Conservation (phyloP, 1,140 invertebrate species). For the Colletes gigas region DNA sequence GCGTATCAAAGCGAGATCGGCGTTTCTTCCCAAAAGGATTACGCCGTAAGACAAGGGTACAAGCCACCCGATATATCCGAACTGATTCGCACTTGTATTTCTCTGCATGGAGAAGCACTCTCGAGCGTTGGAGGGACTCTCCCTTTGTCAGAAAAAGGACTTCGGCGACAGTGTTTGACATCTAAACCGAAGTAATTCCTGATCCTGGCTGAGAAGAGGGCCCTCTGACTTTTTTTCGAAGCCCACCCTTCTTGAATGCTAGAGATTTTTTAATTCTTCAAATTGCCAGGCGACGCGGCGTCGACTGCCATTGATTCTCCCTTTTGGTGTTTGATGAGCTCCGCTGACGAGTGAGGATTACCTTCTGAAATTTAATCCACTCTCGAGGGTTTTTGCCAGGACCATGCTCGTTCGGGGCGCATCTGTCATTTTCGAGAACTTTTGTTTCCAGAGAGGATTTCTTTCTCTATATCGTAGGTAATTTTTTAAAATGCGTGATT, state of each 20-base stretch:
- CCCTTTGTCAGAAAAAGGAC: not conserved
- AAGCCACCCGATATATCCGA: not conserved
- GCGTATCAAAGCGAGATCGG: not conserved
- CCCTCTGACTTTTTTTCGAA: not conserved
- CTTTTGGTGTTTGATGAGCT: conserved; percentile 17
- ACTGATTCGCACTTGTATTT: conserved; percentile 22
- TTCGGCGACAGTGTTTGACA: conserved; percentile 1
- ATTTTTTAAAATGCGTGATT: not conserved
- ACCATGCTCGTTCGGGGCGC: conserved; percentile 6
- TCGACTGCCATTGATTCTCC: conserved; percentile 25
- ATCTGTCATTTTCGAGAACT: not conserved
- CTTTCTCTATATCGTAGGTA: too few relatives aligned
- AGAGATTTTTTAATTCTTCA: conserved; percentile 43
- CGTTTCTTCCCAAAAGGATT: conserved; percentile 29
- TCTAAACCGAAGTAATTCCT: conserved; percentile 27
- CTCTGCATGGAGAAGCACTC: conserved; percentile 10
- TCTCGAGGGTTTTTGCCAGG: conserved; percentile 14
- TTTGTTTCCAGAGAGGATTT: not conserved
- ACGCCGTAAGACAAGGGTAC: conserved; percentile 7
- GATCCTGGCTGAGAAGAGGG: not conserved
- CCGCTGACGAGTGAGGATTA: conserved; percentile 21
- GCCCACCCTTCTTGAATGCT: not conserved
- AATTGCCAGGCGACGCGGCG: conserved; percentile 9
- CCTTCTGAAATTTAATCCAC: conserved; percentile 45
- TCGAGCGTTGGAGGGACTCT: not conserved